phyloP scores from a whole-genome alignment of 2,888 invertebrate species.

The Drosophila recens region DNA sequence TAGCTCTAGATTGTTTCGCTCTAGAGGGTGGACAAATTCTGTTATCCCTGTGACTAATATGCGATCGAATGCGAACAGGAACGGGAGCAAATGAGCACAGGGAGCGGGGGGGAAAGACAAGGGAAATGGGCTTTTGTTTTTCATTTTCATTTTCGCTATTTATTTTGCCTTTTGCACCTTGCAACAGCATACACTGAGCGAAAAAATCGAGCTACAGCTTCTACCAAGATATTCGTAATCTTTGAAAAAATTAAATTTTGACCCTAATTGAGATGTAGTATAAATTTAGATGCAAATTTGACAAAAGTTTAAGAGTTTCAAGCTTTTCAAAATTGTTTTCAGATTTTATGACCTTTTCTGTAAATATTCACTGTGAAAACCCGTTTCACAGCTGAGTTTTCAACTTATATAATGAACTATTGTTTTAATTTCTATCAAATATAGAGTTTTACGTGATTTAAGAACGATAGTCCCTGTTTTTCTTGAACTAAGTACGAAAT shows the following conservation, averaged over 20 bases:
- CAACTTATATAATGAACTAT: no score
- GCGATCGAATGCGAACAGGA: constrained; percentile 22
- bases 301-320: not conserved
- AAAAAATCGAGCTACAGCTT: not conserved
- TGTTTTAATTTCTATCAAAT: no score
- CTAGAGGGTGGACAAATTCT: constrained; percentile 22
- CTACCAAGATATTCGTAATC: not conserved
- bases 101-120: not conserved
- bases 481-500: no score
- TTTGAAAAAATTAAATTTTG: not conserved
- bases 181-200: not conserved
- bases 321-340: not conserved
- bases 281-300: no score
- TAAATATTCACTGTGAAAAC: no score
- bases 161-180: not conserved
- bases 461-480: no score
- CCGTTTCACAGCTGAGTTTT: no score
- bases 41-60: constrained; percentile 33
- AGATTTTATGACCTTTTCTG: no score
- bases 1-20: not conserved
- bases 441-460: no score
- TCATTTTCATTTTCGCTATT: not conserved
- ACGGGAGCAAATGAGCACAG: not conserved
- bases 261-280: no score
- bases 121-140: constrained; percentile 25